Evolutionary conservation across 2,113 vertebrate genomes (phyloP), one percentile per base, ranked within the genome.

Genomic region (Pelecanoides urinatrix): DNA sequence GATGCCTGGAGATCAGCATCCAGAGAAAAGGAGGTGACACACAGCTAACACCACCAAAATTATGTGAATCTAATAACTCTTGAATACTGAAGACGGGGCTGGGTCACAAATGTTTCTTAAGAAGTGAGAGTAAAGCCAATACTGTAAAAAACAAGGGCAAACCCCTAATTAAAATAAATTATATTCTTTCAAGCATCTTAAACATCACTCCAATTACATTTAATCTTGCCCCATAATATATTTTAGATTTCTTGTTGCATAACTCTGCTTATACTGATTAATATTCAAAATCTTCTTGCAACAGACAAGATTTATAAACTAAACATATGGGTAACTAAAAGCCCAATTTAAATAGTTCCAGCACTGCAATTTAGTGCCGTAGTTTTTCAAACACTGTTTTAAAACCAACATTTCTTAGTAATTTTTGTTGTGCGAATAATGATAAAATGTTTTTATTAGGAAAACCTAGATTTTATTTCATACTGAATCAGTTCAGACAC

Each of bases 351-450:
- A 96, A 84, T 23, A 81, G 30, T 73, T 93, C 61, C 80, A 90
- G n/a, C 61, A 36, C 26, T 86, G 49, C 20, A 90, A 87, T 90
- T 94, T 63, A 91, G 65, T 40, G 50, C 40, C 56, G 84, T n/a
- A 40, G 44, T 92, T 92, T 91, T 92, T 87, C 88, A 95, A 75
- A 95, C 34, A 65, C 9, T 67, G 13, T 81, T 86, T 92, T 91
- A 89, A 92, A 96, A 29, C 45, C n/a, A 88, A 72, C 0, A 2
- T 26, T 73, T 83, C 26, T 56, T 94, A 87, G 75, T 88, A 74
- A 20, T 38, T 88, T 92, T 83, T 78, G 14, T 92, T 71, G 38
- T 81, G 44, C 94, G 52, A 72, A 91, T 68, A 84, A 96, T 49
- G 23, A 88, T 73, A 92, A 96, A 84, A 68, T 47, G 17, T 58